phyloP scores from a whole-genome alignment of 1,140 invertebrate species.

The Eufriesea mexicana region DNA sequence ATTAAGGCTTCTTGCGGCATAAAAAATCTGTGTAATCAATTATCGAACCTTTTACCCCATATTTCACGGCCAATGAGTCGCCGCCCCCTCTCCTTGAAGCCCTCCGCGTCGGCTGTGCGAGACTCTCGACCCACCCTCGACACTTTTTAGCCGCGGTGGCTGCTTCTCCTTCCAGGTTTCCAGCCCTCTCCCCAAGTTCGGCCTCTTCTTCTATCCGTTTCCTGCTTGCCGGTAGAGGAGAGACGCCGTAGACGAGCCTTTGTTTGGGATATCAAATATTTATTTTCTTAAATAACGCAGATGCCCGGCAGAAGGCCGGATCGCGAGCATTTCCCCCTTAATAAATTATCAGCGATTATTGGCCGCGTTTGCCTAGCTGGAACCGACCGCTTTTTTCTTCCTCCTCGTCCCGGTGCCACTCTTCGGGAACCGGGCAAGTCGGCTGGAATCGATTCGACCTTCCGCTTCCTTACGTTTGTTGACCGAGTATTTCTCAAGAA shows the following conservation, averaged over 20 bases:
- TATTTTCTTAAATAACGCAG: conserved; percentile 70
- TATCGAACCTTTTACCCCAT: conserved; percentile 82
- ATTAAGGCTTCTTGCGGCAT: conserved; percentile 82
- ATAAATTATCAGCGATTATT: conserved; percentile 74
- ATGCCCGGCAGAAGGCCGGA: conserved; percentile 36
- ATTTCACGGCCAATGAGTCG: conserved; percentile 81
- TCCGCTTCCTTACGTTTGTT: conserved; percentile 3
- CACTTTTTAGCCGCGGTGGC: conserved; percentile 67
- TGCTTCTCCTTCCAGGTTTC: conserved; percentile 49
- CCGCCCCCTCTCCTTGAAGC: conserved; percentile 68
- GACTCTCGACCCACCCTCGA: conserved; percentile 47
- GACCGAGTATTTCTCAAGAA: background rate
- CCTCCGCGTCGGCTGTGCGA: conserved; percentile 50
- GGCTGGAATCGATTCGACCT: background rate
- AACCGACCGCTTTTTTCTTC: background rate
- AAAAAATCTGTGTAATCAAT: conserved; percentile 83
- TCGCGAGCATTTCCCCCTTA: conserved; percentile 63
- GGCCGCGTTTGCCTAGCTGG: conserved; percentile 55
- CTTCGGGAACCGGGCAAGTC: background rate
- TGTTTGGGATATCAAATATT: conserved; percentile 74
- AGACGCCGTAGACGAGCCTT: conserved; percentile 55
- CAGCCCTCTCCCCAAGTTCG: background rate
- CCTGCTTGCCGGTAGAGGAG: conserved; percentile 7
- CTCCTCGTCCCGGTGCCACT: background rate
- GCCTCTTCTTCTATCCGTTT: conserved; percentile 35